Conservation (phyloP, 2,888 invertebrate species). For the Drosophila dives region DNA sequence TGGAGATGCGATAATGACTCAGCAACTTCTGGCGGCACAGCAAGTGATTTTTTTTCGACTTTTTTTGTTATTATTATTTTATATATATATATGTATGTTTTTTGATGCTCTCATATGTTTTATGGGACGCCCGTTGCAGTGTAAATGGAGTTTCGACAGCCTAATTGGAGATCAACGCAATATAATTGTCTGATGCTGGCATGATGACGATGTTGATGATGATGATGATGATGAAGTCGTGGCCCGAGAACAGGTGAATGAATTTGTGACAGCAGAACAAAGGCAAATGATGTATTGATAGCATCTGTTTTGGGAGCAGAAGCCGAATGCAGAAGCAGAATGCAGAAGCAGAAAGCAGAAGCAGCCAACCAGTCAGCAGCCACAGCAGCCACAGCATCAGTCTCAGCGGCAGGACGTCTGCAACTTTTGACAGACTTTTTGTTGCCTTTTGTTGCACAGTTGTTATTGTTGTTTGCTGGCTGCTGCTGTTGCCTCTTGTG, state of each 20-base stretch:
- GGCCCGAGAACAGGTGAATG: conserved; percentile 78
- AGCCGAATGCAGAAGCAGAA: conserved; percentile 44
- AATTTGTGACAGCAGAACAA: conserved; percentile 75
- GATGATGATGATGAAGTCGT: conserved; percentile 68
- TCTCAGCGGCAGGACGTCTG: conserved; percentile 70
- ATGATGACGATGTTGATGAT: conserved; percentile 29
- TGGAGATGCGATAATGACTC: conserved; percentile 67
- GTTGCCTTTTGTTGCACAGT: conserved; percentile 49
- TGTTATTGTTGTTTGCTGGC: conserved; percentile 20
- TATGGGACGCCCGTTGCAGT: conserved; percentile 72
- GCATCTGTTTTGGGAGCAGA: conserved; percentile 75
- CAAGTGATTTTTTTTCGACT: conserved; percentile 40
- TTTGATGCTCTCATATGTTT: conserved; percentile 42
- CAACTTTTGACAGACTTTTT: conserved; percentile 60
- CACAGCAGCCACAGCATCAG: conserved; percentile 25
- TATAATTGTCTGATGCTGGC: conserved; percentile 69
- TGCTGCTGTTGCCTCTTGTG: conserved; percentile 8
- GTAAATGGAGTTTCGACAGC: conserved; percentile 82
- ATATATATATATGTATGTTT: background rate
- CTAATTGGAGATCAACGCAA: conserved; percentile 80
- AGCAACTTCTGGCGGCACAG: conserved; percentile 59
- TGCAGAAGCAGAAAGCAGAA: conserved; percentile 49
- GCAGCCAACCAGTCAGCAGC: conserved; percentile 41
- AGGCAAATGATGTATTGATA: conserved; percentile 80
- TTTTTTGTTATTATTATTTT: conserved; percentile 27